A percentile compares a stretch with the other conserved stretches of the same genome.
phyloP scores from a whole-genome alignment of 2,113 vertebrate species.

The Hippocampus comes region DNA sequence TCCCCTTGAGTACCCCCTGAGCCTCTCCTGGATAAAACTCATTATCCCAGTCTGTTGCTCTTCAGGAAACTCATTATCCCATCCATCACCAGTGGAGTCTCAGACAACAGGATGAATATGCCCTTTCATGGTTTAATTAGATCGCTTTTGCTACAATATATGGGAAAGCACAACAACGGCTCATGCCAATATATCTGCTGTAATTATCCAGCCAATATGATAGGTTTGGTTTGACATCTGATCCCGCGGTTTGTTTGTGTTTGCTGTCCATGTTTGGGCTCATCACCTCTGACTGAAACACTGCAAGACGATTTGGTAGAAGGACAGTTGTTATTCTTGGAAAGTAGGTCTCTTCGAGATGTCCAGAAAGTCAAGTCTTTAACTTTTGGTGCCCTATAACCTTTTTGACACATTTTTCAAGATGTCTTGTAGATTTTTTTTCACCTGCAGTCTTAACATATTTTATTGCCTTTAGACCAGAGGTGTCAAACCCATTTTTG shows the following conservation, averaged over 20 bases:
- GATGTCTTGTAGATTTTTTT: not conserved
- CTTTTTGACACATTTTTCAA: not conserved
- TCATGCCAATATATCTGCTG: constrained; percentile 44
- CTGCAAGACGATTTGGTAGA: constrained; percentile 14
- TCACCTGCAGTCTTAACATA: not conserved
- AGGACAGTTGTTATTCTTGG: not conserved
- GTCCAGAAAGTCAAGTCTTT: not conserved
- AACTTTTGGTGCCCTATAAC: not conserved
- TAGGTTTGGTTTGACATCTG: constrained; percentile 59
- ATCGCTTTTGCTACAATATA: constrained; percentile 61
- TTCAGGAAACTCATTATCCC: constrained; percentile 77
- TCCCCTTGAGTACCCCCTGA: constrained; percentile 54
- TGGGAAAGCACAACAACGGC: constrained; percentile 52
- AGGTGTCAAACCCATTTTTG: too few relatives aligned
- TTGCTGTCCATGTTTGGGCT: constrained; percentile 19
- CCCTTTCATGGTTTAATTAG: constrained; percentile 75
- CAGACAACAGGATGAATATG: constrained; percentile 62
- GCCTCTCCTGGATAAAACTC: constrained; percentile 74
- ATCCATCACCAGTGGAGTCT: constrained; percentile 68
- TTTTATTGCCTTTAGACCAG: constrained; percentile 1
- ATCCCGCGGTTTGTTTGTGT: constrained; percentile 45
- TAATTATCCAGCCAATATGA: constrained; percentile 71
- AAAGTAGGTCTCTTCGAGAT: not conserved
- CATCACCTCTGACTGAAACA: constrained; percentile 23
- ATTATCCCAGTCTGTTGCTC: constrained; percentile 77